phyloP scores from a whole-genome alignment of 2,113 vertebrate genomes.

The Chitala chitala region DNA sequence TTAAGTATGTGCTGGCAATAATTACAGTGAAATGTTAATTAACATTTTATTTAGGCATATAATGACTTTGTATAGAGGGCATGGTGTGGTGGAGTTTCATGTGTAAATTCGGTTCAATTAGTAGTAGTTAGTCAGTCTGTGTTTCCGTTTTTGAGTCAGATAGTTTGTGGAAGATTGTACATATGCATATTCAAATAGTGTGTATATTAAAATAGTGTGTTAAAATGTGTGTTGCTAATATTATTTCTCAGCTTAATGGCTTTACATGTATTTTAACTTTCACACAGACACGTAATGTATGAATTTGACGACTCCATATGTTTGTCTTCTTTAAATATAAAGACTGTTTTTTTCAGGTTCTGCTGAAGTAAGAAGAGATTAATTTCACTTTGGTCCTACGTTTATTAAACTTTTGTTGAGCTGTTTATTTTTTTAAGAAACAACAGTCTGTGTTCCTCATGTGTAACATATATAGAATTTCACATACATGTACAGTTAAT shows the following conservation, averaged over 20 bases:
- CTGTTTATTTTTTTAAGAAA: background rate
- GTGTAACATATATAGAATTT: conserved; percentile 1
- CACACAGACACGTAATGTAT: no score
- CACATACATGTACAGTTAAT: conserved; percentile 59
- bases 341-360: no score
- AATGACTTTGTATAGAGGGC: background rate
- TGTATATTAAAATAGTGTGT: no score
- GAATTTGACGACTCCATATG: no score
- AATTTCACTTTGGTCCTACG: background rate
- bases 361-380: background rate
- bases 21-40: background rate
- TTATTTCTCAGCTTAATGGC: no score
- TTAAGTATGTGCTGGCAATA: background rate
- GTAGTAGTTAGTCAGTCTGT: no score
- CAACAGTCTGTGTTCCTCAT: background rate
- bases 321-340: no score
- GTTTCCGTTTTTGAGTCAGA: background rate
- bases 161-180: background rate
- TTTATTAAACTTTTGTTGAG: background rate
- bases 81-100: background rate
- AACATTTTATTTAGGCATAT: background rate
- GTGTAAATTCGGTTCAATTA: no score
- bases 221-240: no score
- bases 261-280: no score
- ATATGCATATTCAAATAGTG: background rate